Evolutionary conservation across 2,113 vertebrate species (phyloP).

Genomic region (Puma concolor): DNA sequence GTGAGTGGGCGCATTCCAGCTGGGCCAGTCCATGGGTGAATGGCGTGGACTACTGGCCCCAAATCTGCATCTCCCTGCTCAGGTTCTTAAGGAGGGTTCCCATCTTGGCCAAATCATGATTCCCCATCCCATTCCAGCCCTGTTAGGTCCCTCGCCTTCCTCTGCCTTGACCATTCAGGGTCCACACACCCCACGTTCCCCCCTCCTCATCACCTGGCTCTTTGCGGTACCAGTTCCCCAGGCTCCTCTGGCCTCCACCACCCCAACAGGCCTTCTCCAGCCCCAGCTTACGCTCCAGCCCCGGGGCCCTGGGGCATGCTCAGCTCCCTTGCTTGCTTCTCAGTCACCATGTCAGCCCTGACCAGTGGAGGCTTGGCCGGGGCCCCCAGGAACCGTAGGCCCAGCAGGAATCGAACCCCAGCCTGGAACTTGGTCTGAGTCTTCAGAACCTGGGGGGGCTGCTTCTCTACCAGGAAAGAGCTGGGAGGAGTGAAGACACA

Average conservation of each 20-base stretch:
- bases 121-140: not conserved
- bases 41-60: not conserved
- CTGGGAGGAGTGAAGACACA: slow-evolving; percentile 79
- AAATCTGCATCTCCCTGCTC: not conserved
- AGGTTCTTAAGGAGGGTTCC: not conserved
- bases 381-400: slow-evolving; percentile 88
- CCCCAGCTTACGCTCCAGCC: slow-evolving; percentile 64
- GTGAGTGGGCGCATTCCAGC: not conserved
- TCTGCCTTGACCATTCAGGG: not conserved
- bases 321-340: slow-evolving; percentile 92
- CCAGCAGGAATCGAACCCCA: slow-evolving; percentile 92
- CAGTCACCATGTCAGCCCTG: slow-evolving; percentile 94
- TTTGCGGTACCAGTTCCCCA: not conserved
- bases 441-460: slow-evolving; percentile 97
- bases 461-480: slow-evolving; percentile 95
- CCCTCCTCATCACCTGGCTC: not conserved
- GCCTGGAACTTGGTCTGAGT: slow-evolving; percentile 98
- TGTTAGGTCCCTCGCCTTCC: not conserved
- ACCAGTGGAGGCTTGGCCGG: slow-evolving; percentile 90
- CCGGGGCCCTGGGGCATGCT: slow-evolving; percentile 66
- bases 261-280: not conserved
- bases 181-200: accelerated
- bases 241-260: not conserved
- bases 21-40: not conserved
- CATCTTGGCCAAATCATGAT: not conserved